A percentile compares a stretch with the other conserved stretches of the same genome.
Conservation (phyloP, 2,113 vertebrate genomes). For the Alligator mississippiensis region DNA sequence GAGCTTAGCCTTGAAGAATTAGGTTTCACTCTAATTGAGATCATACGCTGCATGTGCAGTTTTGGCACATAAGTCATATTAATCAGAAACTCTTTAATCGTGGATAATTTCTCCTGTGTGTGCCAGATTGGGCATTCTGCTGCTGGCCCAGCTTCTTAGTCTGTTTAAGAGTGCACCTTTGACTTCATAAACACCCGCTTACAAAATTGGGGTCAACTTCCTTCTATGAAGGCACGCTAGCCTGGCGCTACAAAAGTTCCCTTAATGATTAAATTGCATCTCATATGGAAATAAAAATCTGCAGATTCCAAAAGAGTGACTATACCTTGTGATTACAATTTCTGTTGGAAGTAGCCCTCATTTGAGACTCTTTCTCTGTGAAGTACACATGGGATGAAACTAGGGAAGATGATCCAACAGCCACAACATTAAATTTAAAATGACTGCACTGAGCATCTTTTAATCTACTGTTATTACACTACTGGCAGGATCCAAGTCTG, state of each 20-base stretch:
- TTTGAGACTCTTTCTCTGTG: constrained; percentile 31
- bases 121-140: constrained; percentile 76
- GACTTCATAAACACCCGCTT: constrained; percentile 86
- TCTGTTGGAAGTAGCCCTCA: constrained; percentile 77
- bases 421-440: neutral
- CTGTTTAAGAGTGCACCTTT: constrained; percentile 84
- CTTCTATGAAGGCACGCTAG: constrained; percentile 62
- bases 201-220: constrained; percentile 81
- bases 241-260: constrained; percentile 66
- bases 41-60: constrained; percentile 87
- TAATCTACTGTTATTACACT: neutral
- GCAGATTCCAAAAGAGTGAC: constrained; percentile 81
- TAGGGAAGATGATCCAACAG: constrained; percentile 28
- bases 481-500: neutral
- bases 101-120: constrained; percentile 81
- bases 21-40: constrained; percentile 91
- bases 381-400: constrained; percentile 53
- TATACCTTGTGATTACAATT: constrained; percentile 79
- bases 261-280: constrained; percentile 85
- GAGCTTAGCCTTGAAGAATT: constrained; percentile 84
- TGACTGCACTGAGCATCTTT: neutral
- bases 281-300: constrained; percentile 77
- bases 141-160: constrained; percentile 75
- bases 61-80: constrained; percentile 85
- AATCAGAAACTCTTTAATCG: constrained; percentile 89